Percentiles rank a stretch among this genome's conserved stretches.
phyloP scores from a whole-genome alignment of 2,888 invertebrate species.

The Tipula unca region DNA sequence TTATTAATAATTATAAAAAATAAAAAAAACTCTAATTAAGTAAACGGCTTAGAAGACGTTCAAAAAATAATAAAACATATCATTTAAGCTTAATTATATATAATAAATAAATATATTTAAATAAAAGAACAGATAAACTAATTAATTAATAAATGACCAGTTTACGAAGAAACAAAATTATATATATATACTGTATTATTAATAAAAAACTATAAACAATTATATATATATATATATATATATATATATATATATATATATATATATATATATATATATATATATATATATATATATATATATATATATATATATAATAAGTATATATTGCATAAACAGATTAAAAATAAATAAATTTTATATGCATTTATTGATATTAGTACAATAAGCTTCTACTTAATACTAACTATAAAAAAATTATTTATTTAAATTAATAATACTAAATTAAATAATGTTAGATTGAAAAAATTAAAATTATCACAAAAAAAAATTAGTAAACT shows the following conservation, averaged over 20 bases:
- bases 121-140: slow-evolving; percentile 2
- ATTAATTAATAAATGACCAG: slow-evolving; percentile 26
- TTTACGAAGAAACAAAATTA: slow-evolving; percentile 25
- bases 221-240: slow-evolving; percentile 21
- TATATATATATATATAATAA: neutral
- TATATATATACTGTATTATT: slow-evolving; percentile 22
- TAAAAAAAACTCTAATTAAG: neutral
- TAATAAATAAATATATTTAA: slow-evolving; percentile 9
- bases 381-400: slow-evolving; percentile 18
- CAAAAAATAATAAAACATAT: slow-evolving; percentile 25
- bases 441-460: neutral
- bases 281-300: neutral
- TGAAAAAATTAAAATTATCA: neutral
- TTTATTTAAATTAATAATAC: neutral
- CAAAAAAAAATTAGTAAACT: neutral
- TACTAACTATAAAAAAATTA: slow-evolving; percentile 9
- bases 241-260: slow-evolving; percentile 22
- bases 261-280: neutral
- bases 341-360: slow-evolving; percentile 18
- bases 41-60: slow-evolving; percentile 10
- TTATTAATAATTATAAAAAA: neutral
- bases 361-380: slow-evolving; percentile 19
- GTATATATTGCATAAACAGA: neutral
- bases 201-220: slow-evolving; percentile 23
- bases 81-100: slow-evolving; percentile 27